Conservation (phyloP, 2,888 invertebrate species). For the Hyles lineata region DNA sequence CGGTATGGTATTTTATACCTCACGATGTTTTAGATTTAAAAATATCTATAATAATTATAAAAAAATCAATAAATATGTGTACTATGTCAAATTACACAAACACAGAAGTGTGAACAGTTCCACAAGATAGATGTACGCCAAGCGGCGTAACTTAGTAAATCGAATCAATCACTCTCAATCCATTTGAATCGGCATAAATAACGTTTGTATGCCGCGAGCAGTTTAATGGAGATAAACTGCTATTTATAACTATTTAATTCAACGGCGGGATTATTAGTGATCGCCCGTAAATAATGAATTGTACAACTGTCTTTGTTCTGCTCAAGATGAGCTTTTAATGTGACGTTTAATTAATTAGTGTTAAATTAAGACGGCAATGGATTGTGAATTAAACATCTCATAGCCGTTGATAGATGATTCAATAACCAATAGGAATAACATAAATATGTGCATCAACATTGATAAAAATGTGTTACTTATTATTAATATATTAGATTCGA, state of each 20-base stretch:
- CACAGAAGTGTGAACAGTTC: not conserved
- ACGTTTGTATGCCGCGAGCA: slow-evolving; percentile 45
- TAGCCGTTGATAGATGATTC: too few relatives aligned
- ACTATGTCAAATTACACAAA: not conserved
- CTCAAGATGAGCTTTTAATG: not conserved
- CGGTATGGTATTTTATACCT: too few relatives aligned
- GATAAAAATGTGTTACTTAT: too few relatives aligned
- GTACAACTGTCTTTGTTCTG: not conserved
- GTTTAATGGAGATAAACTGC: slow-evolving; percentile 44
- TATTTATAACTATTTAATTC: slow-evolving; percentile 24
- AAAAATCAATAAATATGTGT: too few relatives aligned
- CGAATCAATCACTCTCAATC: slow-evolving; percentile 55
- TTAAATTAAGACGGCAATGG: too few relatives aligned
- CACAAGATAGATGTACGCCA: slow-evolving; percentile 3
- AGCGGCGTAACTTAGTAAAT: slow-evolving; percentile 12
- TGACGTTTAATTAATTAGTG: not conserved
- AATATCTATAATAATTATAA: too few relatives aligned
- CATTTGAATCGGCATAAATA: slow-evolving; percentile 55
- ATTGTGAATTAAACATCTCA: too few relatives aligned
- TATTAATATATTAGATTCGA: not conserved
- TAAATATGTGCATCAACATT: too few relatives aligned
- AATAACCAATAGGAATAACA: too few relatives aligned
- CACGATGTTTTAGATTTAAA: too few relatives aligned
- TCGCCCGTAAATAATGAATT: not conserved
- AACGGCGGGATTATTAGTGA: not conserved